These are phyloP conservation scores for Pomatostomus ruficeps DNA, from an alignment of 2,113 vertebrate genomes.

Conservation along the genomic window DNA sequence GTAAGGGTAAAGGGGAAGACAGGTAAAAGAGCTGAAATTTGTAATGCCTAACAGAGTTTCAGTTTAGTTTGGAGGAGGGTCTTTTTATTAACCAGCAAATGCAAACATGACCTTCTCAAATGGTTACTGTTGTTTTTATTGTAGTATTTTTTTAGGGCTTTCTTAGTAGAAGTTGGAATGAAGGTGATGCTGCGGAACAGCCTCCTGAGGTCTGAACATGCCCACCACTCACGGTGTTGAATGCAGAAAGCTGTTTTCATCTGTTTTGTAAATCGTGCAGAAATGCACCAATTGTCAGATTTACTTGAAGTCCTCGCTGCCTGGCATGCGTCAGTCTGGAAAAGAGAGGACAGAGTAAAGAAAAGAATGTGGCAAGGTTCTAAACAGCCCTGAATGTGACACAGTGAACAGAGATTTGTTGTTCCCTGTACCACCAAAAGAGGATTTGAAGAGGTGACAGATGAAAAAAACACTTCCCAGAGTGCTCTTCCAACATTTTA, in stretches of 20 bases:
- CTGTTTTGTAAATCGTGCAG: neutral
- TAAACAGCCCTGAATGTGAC: neutral
- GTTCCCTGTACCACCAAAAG: neutral
- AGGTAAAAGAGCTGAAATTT: neutral
- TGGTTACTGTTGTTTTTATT: neutral
- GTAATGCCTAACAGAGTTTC: neutral
- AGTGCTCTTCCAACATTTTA: neutral
- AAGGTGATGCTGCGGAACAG: neutral
- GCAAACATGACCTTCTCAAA: neutral
- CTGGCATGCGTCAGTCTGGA: neutral
- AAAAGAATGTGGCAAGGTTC: neutral
- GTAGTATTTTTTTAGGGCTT: neutral
- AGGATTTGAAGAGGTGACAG: neutral
- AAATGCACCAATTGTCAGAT: neutral
- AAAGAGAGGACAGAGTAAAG: neutral
- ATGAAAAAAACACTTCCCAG: neutral
- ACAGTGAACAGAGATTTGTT: neutral
- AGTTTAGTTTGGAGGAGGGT: rapidly evolving
- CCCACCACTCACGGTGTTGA: neutral
- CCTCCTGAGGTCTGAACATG: neutral
- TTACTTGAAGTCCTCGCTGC: neutral
- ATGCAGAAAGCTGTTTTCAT: neutral
- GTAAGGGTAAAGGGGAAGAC: neutral
- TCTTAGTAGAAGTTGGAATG: neutral
- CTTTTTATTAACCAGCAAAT: neutral